Evolutionary conservation across 2,888 invertebrate species (phyloP).

Genomic region (Fragum fragum): DNA sequence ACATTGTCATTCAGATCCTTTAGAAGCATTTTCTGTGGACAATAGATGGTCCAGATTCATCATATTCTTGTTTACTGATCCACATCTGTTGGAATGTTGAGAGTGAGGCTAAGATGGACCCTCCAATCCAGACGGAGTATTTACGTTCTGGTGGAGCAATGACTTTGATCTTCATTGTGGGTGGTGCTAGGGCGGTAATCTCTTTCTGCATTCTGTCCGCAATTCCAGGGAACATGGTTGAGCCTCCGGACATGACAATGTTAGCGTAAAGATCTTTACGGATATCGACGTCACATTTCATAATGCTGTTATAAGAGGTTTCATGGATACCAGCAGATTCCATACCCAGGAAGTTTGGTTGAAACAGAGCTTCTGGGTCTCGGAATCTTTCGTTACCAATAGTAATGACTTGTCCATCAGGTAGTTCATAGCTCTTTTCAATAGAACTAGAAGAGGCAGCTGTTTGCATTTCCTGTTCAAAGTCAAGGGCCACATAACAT

Average conservation of each 20-base stretch:
- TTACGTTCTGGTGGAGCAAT: constrained; percentile 27
- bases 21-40: constrained; percentile 31
- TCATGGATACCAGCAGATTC: constrained; percentile 27
- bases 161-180: constrained; percentile 29
- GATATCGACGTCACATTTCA: constrained; percentile 29
- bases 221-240: constrained; percentile 22
- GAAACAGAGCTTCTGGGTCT: constrained; percentile 15
- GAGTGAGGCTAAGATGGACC: constrained; percentile 22
- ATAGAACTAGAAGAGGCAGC: constrained; percentile 8
- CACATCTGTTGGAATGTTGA: constrained; percentile 31
- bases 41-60: constrained; percentile 19
- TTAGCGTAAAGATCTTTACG: constrained; percentile 27
- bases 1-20: not conserved
- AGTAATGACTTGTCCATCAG: constrained; percentile 25
- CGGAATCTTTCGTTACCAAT: constrained; percentile 25
- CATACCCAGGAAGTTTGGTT: constrained; percentile 17
- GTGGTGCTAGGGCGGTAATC: constrained; percentile 5
- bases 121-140: constrained; percentile 29
- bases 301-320: constrained; percentile 20
- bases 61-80: constrained; percentile 29
- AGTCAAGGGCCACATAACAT: constrained; percentile 17
- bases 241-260: constrained; percentile 22
- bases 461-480: constrained; percentile 21
- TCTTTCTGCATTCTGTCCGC: constrained; percentile 32
- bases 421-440: constrained; percentile 22